Evolutionary conservation across 2,113 vertebrate genomes (phyloP).

Genomic region (Psittacula cyanocephala): DNA sequence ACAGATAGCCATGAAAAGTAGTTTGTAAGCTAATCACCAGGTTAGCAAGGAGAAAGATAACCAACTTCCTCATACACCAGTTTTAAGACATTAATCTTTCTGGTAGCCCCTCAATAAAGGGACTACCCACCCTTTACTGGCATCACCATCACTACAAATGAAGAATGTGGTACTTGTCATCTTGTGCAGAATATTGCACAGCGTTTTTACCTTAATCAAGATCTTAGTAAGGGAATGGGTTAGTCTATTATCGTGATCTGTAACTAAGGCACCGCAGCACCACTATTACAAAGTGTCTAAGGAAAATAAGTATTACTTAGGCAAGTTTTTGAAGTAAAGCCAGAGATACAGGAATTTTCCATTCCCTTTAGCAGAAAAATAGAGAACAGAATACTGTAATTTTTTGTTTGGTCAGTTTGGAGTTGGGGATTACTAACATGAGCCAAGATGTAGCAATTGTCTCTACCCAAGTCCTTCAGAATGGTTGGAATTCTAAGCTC

Average conservation of each 20-base stretch:
- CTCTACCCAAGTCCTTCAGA: background rate
- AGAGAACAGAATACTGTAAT: background rate
- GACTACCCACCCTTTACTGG: background rate
- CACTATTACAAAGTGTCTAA: background rate
- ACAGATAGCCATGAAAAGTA: background rate
- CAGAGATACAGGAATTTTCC: conserved; percentile 47
- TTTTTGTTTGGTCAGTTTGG: conserved; percentile 6
- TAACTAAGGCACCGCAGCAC: background rate
- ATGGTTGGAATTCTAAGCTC: background rate
- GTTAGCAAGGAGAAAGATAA: background rate
- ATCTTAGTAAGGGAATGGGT: background rate
- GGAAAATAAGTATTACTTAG: background rate
- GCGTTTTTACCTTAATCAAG: background rate
- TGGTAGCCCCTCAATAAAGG: background rate
- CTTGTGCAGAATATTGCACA: background rate
- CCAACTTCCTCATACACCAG: background rate
- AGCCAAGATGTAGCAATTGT: background rate
- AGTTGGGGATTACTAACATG: background rate
- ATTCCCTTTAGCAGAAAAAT: conserved; percentile 8
- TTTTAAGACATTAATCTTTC: background rate
- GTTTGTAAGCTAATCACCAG: background rate
- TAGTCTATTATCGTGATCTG: background rate
- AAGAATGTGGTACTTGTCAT: background rate
- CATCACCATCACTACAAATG: background rate
- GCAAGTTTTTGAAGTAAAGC: conserved; percentile 16